These are phyloP conservation scores for Sitta carolinensis DNA, from an alignment of 2,797 vertebrate genomes.

Conservation along the genomic window DNA sequence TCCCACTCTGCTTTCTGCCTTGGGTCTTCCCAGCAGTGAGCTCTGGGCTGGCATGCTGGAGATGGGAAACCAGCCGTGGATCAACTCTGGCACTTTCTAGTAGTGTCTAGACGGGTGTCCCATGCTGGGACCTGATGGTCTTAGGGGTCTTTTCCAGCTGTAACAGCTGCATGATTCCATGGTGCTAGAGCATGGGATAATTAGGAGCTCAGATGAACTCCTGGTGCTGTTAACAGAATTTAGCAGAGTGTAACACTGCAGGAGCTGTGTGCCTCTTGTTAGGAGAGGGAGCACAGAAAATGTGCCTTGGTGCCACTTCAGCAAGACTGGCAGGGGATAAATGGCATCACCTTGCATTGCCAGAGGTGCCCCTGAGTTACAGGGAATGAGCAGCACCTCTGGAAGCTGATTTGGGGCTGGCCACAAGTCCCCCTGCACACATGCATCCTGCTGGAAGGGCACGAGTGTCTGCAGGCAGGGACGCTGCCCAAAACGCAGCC, in stretches of 20 bases:
- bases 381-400: not conserved
- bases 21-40: accelerated
- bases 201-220: not conserved
- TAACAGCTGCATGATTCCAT: too few relatives aligned
- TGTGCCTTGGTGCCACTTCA: accelerated
- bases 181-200: not conserved
- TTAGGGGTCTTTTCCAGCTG: not conserved
- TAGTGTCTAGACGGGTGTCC: not conserved
- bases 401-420: not conserved
- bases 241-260: not conserved
- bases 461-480: not conserved
- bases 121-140: not conserved
- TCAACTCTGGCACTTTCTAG: not conserved
- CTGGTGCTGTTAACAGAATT: not conserved
- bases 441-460: not conserved
- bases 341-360: accelerated
- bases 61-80: not conserved
- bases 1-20: not conserved
- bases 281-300: not conserved
- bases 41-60: not conserved
- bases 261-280: not conserved
- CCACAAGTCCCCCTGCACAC: not conserved
- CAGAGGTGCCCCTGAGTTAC: not conserved
- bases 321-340: not conserved
- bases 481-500: not conserved